Evolutionary conservation across 2,113 vertebrate species (phyloP).

Genomic region (Guaruba guarouba): DNA sequence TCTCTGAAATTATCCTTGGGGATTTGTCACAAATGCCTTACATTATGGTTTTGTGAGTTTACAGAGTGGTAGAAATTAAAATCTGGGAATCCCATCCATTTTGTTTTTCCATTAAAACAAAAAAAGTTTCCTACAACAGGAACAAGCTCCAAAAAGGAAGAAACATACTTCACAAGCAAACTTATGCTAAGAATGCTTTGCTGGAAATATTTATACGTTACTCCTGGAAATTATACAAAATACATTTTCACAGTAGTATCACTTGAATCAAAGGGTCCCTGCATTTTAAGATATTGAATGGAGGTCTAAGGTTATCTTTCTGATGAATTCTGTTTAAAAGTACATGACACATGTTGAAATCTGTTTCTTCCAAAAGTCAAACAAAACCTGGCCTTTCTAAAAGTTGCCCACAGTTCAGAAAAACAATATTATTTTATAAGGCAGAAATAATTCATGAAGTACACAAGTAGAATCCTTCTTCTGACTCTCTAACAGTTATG

Average conservation of each 20-base stretch:
- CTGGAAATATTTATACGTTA: constrained; percentile 31
- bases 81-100: background rate
- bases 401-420: background rate
- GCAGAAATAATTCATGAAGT: background rate
- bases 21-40: background rate
- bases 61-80: background rate
- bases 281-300: background rate
- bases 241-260: constrained; percentile 18
- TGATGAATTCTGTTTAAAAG: constrained; percentile 54
- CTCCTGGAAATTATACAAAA: constrained; percentile 18
- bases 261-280: background rate
- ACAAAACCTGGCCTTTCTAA: constrained; percentile 24
- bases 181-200: background rate
- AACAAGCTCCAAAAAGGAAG: constrained; percentile 17
- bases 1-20: background rate
- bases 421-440: background rate
- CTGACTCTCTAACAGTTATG: background rate
- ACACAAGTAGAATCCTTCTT: background rate
- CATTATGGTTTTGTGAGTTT: background rate
- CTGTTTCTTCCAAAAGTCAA: constrained; percentile 15
- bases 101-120: background rate
- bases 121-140: background rate
- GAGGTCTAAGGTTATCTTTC: constrained; percentile 48
- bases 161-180: constrained; percentile 18
- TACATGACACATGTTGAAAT: constrained; percentile 25